Evolutionary conservation across 2,888 invertebrate genomes (phyloP).

Genomic region (Mythimna albipuncta): DNA sequence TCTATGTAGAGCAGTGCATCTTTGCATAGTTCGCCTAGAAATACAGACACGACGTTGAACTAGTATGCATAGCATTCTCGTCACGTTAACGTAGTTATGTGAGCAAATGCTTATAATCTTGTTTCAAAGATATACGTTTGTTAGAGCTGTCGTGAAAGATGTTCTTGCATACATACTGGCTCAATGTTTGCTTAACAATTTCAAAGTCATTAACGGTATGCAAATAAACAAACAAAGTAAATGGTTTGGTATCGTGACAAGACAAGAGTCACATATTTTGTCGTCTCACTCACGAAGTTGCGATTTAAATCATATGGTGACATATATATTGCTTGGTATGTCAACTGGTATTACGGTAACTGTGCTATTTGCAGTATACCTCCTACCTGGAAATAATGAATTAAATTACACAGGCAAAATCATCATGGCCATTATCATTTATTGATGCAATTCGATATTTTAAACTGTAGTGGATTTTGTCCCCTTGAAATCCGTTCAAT

Average conservation of each 20-base stretch:
- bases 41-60: constrained; percentile 23
- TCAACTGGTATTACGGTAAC: too few relatives aligned
- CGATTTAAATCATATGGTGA: neutral
- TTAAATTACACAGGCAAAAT: neutral
- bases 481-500: neutral
- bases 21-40: constrained; percentile 29
- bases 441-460: neutral
- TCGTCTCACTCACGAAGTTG: neutral
- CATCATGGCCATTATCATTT: neutral
- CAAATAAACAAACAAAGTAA: constrained; percentile 53
- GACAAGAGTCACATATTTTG: constrained; percentile 12
- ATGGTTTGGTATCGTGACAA: constrained; percentile 21
- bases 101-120: constrained; percentile 55
- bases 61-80: constrained; percentile 39
- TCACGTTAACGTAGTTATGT: constrained; percentile 38
- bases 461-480: neutral
- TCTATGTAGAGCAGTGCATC: constrained; percentile 1
- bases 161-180: constrained; percentile 38
- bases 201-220: constrained; percentile 54
- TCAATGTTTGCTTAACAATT: constrained; percentile 58
- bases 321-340: neutral
- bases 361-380: too few relatives aligned
- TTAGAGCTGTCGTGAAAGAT: constrained; percentile 30
- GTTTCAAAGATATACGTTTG: constrained; percentile 42
- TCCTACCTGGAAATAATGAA: neutral